phyloP scores from a whole-genome alignment of 2,888 invertebrate species.

The Ichneumoninae sp. region DNA sequence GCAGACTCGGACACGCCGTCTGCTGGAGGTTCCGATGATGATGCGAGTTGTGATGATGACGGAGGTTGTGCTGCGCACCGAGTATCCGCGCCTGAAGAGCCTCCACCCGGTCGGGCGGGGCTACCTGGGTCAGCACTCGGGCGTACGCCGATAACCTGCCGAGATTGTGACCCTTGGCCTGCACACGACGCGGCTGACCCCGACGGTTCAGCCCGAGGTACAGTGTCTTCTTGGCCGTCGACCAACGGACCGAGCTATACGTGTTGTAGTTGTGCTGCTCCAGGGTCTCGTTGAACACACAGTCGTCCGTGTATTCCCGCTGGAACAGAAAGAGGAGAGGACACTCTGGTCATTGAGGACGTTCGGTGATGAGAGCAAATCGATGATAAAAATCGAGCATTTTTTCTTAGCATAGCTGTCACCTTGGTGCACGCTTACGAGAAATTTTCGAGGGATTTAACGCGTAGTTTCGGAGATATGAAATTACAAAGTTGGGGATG shows the following conservation, averaged over 20 bases:
- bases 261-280: conserved; percentile 94
- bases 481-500: too few species aligned
- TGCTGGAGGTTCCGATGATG: conserved; percentile 76
- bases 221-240: conserved; percentile 88
- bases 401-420: too few species aligned
- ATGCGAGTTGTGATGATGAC: conserved; percentile 76
- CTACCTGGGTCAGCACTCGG: conserved; percentile 88
- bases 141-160: conserved; percentile 92
- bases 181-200: conserved; percentile 90
- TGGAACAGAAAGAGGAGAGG: conserved; percentile 87
- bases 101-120: conserved; percentile 85
- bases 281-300: conserved; percentile 94
- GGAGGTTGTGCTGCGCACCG: conserved; percentile 76
- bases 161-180: conserved; percentile 88
- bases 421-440: too few species aligned
- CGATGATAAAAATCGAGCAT: too few species aligned
- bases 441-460: background rate
- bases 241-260: conserved; percentile 91
- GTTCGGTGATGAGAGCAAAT: background rate
- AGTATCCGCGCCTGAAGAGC: conserved; percentile 84
- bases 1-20: conserved; percentile 80
- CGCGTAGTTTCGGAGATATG: too few species aligned
- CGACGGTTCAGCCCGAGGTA: conserved; percentile 92
- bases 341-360: conserved; percentile 7
- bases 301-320: conserved; percentile 92